Evolutionary conservation across 2,797 vertebrate species (phyloP).

Genomic region (Lagothrix lagotricha): DNA sequence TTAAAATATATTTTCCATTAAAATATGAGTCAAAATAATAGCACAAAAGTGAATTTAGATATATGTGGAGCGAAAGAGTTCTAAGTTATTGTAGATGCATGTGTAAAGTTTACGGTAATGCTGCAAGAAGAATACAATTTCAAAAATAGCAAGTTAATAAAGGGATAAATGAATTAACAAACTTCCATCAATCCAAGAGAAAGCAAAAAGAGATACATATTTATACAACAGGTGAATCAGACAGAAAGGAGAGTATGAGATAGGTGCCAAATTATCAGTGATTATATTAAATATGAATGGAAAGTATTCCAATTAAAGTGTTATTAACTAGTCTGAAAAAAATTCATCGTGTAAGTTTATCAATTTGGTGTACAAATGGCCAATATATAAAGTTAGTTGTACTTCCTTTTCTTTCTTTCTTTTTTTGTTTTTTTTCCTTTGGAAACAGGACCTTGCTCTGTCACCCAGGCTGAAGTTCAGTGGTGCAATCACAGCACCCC

Average conservation of each 20-base stretch:
- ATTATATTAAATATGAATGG: not conserved
- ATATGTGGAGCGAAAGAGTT: not conserved
- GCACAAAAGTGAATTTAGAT: not conserved
- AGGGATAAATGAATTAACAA: not conserved
- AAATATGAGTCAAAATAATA: not conserved
- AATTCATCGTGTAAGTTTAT: not conserved
- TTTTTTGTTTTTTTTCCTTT: too few species aligned
- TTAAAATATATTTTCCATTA: not conserved
- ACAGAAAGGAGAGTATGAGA: not conserved
- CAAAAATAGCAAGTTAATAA: not conserved
- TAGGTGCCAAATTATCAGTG: not conserved
- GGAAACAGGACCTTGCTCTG: not conserved
- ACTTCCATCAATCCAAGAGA: not conserved
- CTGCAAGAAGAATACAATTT: not conserved
- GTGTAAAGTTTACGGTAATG: not conserved
- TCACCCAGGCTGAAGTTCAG: not conserved
- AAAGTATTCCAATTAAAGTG: not conserved
- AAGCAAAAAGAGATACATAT: not conserved
- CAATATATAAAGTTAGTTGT: not conserved
- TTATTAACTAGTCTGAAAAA: too few species aligned
- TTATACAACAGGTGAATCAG: not conserved
- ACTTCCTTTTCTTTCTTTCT: not conserved
- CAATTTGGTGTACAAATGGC: not conserved
- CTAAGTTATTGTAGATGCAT: not conserved
- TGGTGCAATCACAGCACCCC: not conserved